A percentile compares a stretch with the other conserved stretches of the same genome.
phyloP scores from a whole-genome alignment of 2,888 invertebrate species.

The Phania funesta region DNA sequence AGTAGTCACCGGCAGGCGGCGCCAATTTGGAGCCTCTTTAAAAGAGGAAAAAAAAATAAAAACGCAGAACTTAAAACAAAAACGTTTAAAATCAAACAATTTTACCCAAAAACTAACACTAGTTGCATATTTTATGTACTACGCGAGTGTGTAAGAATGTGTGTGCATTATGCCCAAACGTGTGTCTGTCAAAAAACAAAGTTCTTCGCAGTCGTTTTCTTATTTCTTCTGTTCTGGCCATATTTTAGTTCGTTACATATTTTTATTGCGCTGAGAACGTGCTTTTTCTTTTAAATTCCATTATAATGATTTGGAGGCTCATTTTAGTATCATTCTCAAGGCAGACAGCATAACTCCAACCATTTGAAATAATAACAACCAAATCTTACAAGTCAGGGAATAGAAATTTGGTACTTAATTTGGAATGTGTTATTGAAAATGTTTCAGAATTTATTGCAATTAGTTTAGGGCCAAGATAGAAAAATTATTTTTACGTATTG shows the following conservation, averaged over 20 bases:
- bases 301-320: conserved; percentile 30
- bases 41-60: background rate
- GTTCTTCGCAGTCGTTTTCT: conserved; percentile 18
- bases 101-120: conserved; percentile 58
- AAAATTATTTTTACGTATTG: no score
- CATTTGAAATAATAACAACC: conserved; percentile 26
- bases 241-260: conserved; percentile 50
- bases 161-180: conserved; percentile 35
- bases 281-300: conserved; percentile 52
- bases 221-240: conserved; percentile 4
- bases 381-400: background rate
- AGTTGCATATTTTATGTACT: conserved; percentile 50
- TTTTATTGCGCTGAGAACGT: conserved; percentile 62
- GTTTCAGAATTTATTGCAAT: no score
- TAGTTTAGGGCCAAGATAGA: no score
- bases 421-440: no score
- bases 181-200: conserved; percentile 13
- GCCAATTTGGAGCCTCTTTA: conserved; percentile 67
- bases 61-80: conserved; percentile 15
- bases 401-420: background rate
- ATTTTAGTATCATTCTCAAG: background rate
- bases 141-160: background rate
- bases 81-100: conserved; percentile 46
- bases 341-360: conserved; percentile 45
- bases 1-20: conserved; percentile 66